Conservation (phyloP, 1,140 invertebrate genomes). For the Conopomorpha cramerella region DNA sequence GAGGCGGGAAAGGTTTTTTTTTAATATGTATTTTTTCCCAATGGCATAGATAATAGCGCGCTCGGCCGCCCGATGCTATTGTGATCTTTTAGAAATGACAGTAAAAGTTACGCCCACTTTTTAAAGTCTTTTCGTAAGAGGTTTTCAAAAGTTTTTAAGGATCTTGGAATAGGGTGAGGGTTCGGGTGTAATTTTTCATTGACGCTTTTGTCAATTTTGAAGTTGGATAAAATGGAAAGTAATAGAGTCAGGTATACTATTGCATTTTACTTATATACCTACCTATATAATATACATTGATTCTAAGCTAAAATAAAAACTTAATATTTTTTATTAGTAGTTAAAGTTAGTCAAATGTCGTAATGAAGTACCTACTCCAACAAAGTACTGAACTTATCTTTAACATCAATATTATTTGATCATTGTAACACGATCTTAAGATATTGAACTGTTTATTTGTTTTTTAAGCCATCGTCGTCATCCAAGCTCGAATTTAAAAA, state of each 20-base stretch:
- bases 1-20: slow-evolving; percentile 13
- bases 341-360: background rate
- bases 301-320: background rate
- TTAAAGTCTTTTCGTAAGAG: slow-evolving; percentile 39
- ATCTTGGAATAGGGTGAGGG: slow-evolving; percentile 32
- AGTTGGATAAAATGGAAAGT: too few species aligned
- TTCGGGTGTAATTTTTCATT: slow-evolving; percentile 10
- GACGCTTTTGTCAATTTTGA: too few species aligned
- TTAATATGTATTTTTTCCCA: slow-evolving; percentile 9
- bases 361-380: background rate
- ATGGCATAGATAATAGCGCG: slow-evolving; percentile 43
- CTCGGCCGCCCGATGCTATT: slow-evolving; percentile 32
- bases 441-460: too few species aligned
- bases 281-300: background rate
- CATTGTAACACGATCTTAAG: too few species aligned
- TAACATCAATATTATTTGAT: too few species aligned
- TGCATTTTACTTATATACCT: background rate
- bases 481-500: too few species aligned
- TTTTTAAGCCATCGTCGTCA: too few species aligned
- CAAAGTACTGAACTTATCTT: too few species aligned
- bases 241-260: slow-evolving; percentile 8
- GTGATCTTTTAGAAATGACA: slow-evolving; percentile 34
- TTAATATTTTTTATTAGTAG: background rate
- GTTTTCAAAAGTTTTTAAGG: slow-evolving; percentile 51
- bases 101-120: slow-evolving; percentile 55